phyloP scores from a whole-genome alignment of 2,888 invertebrate genomes.

The Boloria selene region DNA sequence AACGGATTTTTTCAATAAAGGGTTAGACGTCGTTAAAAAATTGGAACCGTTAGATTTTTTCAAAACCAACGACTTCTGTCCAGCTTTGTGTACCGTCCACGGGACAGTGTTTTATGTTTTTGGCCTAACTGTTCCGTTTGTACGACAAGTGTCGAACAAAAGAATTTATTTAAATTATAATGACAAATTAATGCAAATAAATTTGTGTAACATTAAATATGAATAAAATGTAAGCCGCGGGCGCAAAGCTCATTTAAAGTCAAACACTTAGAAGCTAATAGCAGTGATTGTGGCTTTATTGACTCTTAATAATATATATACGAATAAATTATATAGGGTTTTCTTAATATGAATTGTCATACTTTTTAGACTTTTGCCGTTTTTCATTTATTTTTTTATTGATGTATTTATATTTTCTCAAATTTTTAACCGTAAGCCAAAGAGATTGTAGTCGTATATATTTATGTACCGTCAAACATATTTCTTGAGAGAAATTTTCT shows the following conservation, averaged over 20 bases:
- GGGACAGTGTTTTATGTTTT: slow-evolving; percentile 22
- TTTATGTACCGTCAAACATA: no score
- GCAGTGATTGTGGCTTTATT: slow-evolving; percentile 39
- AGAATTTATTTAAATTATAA: slow-evolving; percentile 45
- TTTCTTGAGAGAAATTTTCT: no score
- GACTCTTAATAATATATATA: slow-evolving; percentile 27
- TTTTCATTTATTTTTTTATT: no score
- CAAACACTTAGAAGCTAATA: slow-evolving; percentile 36
- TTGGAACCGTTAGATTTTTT: slow-evolving; percentile 70
- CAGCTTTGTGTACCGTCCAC: slow-evolving; percentile 45
- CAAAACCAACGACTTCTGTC: slow-evolving; percentile 60
- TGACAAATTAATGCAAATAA: slow-evolving; percentile 47
- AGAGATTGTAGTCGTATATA: no score
- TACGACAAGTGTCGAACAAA: slow-evolving; percentile 48
- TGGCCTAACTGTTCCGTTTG: slow-evolving; percentile 57
- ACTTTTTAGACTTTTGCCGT: not conserved
- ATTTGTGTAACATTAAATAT: slow-evolving; percentile 39
- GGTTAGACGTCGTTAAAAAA: slow-evolving; percentile 73
- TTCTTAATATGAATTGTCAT: not conserved
- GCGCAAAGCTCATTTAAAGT: slow-evolving; percentile 37
- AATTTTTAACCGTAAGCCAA: no score
- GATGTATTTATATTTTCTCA: no score
- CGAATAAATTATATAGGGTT: slow-evolving; percentile 16
- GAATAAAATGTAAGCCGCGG: slow-evolving; percentile 38
- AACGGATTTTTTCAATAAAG: slow-evolving; percentile 71